These are phyloP conservation scores for Limosa lapponica DNA, from an alignment of 2,797 vertebrate species.

Conservation along the genomic window DNA sequence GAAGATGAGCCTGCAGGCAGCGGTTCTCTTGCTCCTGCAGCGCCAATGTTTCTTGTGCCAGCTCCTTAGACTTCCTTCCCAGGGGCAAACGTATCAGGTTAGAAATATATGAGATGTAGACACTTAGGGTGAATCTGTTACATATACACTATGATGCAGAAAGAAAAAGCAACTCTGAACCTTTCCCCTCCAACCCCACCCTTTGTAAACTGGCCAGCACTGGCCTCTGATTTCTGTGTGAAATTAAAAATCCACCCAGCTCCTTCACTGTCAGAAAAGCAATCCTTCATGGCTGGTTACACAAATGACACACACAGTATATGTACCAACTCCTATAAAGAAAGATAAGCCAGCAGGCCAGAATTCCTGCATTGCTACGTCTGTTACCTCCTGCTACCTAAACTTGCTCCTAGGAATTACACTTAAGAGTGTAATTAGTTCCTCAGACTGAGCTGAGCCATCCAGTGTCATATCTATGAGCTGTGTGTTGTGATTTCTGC, in stretches of 20 bases:
- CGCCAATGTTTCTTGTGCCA: neutral
- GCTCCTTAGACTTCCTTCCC: neutral
- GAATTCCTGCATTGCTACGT: neutral
- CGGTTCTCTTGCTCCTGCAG: neutral
- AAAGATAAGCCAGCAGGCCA: neutral
- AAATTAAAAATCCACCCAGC: neutral
- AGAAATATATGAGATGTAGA: neutral
- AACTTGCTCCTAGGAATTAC: neutral
- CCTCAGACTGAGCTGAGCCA: neutral
- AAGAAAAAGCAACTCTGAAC: neutral
- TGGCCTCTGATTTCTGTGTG: neutral
- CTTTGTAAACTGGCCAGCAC: neutral
- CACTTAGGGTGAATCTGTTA: accelerated
- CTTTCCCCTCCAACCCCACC: neutral
- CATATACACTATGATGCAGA: neutral
- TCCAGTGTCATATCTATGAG: neutral
- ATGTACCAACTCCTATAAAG: neutral
- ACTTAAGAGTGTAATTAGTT: neutral
- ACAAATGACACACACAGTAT: accelerated
- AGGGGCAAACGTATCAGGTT: neutral
- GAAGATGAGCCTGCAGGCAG: neutral
- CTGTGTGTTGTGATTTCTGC: neutral
- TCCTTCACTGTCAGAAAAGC: neutral
- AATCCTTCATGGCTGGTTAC: neutral
- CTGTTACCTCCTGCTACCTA: neutral